Percentiles rank a stretch among this genome's conserved stretches.
Conservation (phyloP, 2,888 invertebrate species). For the Mamestra brassicae region DNA sequence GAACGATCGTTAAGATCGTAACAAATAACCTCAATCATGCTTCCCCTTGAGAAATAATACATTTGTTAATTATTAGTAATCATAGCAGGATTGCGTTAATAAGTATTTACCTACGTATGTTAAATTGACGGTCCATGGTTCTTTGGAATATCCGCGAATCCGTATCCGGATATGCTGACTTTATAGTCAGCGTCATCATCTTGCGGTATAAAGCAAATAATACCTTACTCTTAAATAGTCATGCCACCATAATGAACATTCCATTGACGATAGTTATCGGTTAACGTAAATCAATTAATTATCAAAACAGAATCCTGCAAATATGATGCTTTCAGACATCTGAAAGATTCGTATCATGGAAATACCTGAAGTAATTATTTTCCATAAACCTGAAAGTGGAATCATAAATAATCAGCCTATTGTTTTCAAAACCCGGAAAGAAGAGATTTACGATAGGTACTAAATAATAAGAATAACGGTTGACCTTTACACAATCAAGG, state of each 20-base stretch:
- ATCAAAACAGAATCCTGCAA: not conserved
- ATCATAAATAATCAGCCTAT: not conserved
- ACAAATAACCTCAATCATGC: constrained; percentile 36
- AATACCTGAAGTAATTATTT: constrained; percentile 6
- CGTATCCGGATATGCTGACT: constrained; percentile 48
- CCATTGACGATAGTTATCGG: constrained; percentile 6
- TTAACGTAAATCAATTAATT: not conserved
- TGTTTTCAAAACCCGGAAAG: constrained; percentile 14
- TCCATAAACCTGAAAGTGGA: not conserved
- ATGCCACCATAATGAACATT: constrained; percentile 16
- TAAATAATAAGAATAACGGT: not conserved
- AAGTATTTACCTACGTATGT: constrained; percentile 17
- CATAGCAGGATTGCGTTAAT: constrained; percentile 6
- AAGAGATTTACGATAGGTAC: constrained; percentile 15
- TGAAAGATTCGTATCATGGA: not conserved
- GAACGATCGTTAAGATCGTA: constrained; percentile 23
- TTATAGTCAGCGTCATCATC: constrained; percentile 35
- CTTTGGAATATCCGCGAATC: constrained; percentile 51
- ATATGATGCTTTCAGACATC: not conserved
- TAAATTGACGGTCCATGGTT: constrained; percentile 27
- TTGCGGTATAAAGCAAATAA: constrained; percentile 9
- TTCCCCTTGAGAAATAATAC: constrained; percentile 46
- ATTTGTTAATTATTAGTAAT: constrained; percentile 21
- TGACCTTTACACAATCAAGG: constrained; percentile 26
- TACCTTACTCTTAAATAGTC: constrained; percentile 1